phyloP scores from a whole-genome alignment of 2,113 vertebrate species.

The Mus pahari region DNA sequence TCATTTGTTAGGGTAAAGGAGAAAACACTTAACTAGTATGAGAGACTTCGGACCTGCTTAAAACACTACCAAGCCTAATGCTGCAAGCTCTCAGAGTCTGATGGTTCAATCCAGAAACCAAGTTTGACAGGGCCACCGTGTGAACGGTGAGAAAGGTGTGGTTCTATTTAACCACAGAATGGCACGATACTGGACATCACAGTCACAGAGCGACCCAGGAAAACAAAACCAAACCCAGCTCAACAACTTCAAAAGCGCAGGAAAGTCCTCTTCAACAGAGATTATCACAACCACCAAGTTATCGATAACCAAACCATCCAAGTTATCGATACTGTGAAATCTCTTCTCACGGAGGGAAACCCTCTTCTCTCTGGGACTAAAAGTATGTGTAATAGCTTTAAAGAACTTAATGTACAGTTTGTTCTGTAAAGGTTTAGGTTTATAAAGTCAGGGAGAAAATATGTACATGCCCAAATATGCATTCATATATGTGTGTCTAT shows the following conservation, averaged over 20 bases:
- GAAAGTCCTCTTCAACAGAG: background rate
- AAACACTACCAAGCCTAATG: background rate
- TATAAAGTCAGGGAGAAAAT: background rate
- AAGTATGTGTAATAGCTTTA: background rate
- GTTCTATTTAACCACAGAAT: background rate
- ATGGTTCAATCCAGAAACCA: background rate
- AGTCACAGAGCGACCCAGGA: background rate
- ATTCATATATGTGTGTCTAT: background rate
- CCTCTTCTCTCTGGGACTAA: background rate
- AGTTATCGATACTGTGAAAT: background rate
- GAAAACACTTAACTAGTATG: background rate
- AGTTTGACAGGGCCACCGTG: background rate
- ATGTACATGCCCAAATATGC: background rate
- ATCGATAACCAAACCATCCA: background rate
- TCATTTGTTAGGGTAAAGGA: background rate
- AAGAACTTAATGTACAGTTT: background rate
- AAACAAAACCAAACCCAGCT: background rate
- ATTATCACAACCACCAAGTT: background rate
- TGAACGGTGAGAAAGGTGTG: background rate
- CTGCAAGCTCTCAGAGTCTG: background rate
- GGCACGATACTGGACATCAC: background rate
- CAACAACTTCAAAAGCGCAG: background rate
- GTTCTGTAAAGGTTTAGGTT: slow-evolving; percentile 21
- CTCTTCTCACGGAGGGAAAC: background rate
- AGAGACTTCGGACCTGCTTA: background rate